phyloP scores from a whole-genome alignment of 2,888 invertebrate genomes.

The Diplazon laetatorius region DNA sequence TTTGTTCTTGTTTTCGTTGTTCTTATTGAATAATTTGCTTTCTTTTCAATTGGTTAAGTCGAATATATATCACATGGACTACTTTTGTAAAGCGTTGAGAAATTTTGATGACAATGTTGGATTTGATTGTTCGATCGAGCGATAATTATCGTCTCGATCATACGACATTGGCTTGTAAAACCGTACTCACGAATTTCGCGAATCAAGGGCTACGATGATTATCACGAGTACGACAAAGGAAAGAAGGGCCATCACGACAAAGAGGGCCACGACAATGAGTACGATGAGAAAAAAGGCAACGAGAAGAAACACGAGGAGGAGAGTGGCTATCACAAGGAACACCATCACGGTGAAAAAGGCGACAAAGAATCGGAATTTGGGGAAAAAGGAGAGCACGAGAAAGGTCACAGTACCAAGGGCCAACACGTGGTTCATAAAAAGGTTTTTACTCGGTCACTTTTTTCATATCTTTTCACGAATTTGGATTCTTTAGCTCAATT shows the following conservation, averaged over 20 bases:
- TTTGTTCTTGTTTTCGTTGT: no score
- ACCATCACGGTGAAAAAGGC: constrained; percentile 86
- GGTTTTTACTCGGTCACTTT: constrained; percentile 66
- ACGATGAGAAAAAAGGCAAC: constrained; percentile 86
- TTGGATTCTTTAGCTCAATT: not conserved
- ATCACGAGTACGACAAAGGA: constrained; percentile 79
- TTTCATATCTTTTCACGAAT: constrained; percentile 7
- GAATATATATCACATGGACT: not conserved
- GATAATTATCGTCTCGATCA: not conserved
- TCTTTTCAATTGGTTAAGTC: not conserved
- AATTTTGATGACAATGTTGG: no score
- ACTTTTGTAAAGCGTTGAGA: not conserved
- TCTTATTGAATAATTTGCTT: not conserved
- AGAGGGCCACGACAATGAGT: constrained; percentile 87
- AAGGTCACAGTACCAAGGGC: constrained; percentile 83
- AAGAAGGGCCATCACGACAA: constrained; percentile 87
- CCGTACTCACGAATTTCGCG: constrained; percentile 10
- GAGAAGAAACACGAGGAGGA: constrained; percentile 86
- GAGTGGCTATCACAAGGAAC: constrained; percentile 86
- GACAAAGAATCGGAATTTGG: constrained; percentile 80
- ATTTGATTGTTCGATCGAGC: not conserved
- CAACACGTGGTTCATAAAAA: constrained; percentile 83
- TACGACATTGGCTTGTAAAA: not conserved
- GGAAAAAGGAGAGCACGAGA: constrained; percentile 81
- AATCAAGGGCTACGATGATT: constrained; percentile 71